Conservation (phyloP, 2,113 vertebrate genomes). For the Lophotis ruficrista region DNA sequence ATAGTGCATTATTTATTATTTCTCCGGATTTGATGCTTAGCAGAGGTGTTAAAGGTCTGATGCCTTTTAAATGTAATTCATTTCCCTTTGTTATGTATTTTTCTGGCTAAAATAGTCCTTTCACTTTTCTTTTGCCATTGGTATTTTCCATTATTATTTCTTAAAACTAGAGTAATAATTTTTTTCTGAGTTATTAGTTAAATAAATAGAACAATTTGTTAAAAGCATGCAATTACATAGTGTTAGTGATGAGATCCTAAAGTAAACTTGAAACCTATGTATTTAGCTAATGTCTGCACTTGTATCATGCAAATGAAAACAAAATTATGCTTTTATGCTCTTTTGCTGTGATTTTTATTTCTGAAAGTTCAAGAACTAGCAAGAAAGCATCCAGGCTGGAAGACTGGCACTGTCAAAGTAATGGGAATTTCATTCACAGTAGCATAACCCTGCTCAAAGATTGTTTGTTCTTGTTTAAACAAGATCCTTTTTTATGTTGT, state of each 20-base stretch:
- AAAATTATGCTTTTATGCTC: not conserved
- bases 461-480: conserved; percentile 63
- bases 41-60: conserved; percentile 50
- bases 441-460: not conserved
- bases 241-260: not conserved
- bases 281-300: not conserved
- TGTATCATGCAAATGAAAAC: not conserved
- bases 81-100: not conserved
- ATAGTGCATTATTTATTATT: conserved; percentile 66
- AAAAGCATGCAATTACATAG: not conserved
- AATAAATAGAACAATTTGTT: not conserved
- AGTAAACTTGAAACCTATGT: not conserved
- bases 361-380: not conserved
- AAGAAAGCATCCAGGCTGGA: not conserved
- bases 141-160: not conserved
- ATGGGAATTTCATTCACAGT: conserved; percentile 25
- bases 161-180: not conserved
- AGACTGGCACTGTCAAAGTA: not conserved
- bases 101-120: not conserved
- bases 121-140: not conserved
- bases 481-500: conserved; percentile 58
- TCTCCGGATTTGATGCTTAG: conserved; percentile 33
- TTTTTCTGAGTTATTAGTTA: not conserved
- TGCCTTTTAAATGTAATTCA: conserved; percentile 24
- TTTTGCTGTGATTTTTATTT: conserved; percentile 1